Evolutionary conservation across 37 sponge, comb jelly and placozoan genomes (phyloP).

Genomic region (Halisarca cf. caerulea): DNA sequence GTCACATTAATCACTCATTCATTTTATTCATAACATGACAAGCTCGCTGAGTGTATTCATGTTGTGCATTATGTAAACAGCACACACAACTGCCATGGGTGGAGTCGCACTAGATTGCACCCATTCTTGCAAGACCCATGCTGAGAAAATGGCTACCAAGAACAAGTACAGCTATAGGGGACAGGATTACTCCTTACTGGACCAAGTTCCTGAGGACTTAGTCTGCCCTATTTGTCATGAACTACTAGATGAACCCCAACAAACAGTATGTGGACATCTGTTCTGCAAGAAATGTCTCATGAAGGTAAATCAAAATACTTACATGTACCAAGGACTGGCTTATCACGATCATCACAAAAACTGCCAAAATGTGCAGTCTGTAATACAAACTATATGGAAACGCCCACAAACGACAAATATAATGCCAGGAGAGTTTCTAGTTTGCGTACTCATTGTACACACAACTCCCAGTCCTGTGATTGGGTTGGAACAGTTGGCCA

Average conservation of each 20-base stretch:
- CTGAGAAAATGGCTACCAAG: too few species aligned
- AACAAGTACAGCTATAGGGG: neutral
- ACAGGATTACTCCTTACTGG: neutral
- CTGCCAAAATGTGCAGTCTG: neutral
- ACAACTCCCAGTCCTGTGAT: neutral
- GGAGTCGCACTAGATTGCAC: too few species aligned
- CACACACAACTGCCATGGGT: too few species aligned
- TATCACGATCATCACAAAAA: too few species aligned
- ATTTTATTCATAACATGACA: too few species aligned
- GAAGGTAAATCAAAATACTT: too few species aligned
- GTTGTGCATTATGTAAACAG: too few species aligned
- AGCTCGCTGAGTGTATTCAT: too few species aligned
- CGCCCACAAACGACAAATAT: neutral
- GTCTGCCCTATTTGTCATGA: slow-evolving; percentile 7
- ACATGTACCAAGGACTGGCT: too few species aligned
- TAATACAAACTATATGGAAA: neutral
- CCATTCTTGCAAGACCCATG: too few species aligned
- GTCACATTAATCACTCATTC: too few species aligned
- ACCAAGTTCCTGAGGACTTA: neutral
- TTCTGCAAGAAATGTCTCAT: slow-evolving; percentile 2
- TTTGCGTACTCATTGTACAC: neutral
- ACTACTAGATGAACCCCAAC: neutral
- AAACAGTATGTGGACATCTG: slow-evolving; percentile 3
- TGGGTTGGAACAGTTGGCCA: neutral
- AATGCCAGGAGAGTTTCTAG: neutral